phyloP scores from a whole-genome alignment of 2,113 vertebrate genomes.

The Laticauda laticaudata region DNA sequence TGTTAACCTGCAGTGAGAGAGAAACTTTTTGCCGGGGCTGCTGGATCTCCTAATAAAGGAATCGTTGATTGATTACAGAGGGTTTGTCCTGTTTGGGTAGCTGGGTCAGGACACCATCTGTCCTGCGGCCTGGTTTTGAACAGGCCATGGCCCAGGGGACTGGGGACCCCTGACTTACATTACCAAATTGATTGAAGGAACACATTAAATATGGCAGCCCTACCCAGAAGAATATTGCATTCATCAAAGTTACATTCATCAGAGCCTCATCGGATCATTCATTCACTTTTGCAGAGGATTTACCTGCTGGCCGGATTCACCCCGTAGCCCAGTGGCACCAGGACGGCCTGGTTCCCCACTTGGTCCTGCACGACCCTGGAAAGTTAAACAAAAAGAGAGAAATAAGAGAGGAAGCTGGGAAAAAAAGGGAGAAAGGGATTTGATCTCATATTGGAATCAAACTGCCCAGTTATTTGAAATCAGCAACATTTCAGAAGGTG shows the following conservation, averaged over 20 bases:
- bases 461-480: background rate
- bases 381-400: background rate
- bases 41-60: too few relatives aligned
- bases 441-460: background rate
- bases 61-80: too few relatives aligned
- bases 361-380: conserved; percentile 84
- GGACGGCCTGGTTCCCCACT: conserved; percentile 88
- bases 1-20: too few relatives aligned
- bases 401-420: background rate
- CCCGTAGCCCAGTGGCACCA: conserved; percentile 90
- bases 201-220: background rate
- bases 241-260: background rate
- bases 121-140: too few relatives aligned
- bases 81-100: too few relatives aligned
- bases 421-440: background rate
- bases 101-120: too few relatives aligned
- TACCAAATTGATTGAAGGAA: background rate
- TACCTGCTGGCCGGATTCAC: conserved; percentile 87
- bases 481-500: background rate
- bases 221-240: background rate
- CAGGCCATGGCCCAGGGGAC: too few relatives aligned
- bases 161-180: too few relatives aligned
- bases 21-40: too few relatives aligned
- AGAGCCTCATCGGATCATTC: background rate
- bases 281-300: conserved; percentile 49